phyloP scores from a whole-genome alignment of 37 sponge, comb jelly and placozoan genomes.

The Theonella swinhoei region DNA sequence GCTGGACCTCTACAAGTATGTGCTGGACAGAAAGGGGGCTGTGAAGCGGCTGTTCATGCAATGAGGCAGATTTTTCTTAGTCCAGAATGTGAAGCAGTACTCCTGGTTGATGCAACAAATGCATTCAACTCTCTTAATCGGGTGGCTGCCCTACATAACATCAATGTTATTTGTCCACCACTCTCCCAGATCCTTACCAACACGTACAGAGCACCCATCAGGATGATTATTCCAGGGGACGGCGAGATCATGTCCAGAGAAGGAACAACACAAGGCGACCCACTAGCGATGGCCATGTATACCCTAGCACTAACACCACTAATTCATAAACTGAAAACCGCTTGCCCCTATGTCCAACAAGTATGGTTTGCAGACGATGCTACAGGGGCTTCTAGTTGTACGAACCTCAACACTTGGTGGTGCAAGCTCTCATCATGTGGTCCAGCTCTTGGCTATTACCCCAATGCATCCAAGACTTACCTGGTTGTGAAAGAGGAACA shows the following conservation, averaged over 20 bases:
- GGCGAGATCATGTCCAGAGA: background rate
- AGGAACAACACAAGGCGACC: too few species aligned
- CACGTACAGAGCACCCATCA: too few species aligned
- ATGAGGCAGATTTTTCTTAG: slow-evolving; percentile 43
- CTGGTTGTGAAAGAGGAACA: slow-evolving; percentile 29
- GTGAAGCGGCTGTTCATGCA: slow-evolving; percentile 64
- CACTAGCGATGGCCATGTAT: slow-evolving; percentile 26
- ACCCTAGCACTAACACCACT: slow-evolving; percentile 1
- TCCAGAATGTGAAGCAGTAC: too few species aligned
- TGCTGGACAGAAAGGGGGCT: slow-evolving; percentile 68
- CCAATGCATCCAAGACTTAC: slow-evolving; percentile 26
- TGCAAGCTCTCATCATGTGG: background rate
- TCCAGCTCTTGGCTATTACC: slow-evolving; percentile 23
- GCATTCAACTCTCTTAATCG: too few species aligned
- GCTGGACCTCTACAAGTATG: slow-evolving; percentile 71
- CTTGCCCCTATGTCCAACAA: slow-evolving; percentile 1
- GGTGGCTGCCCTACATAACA: too few species aligned
- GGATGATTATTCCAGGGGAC: background rate
- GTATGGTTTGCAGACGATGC: slow-evolving; percentile 49
- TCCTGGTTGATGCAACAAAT: too few species aligned
- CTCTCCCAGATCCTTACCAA: too few species aligned
- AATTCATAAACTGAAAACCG: background rate
- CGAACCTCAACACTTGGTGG: slow-evolving; percentile 2
- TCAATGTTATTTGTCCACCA: too few species aligned
- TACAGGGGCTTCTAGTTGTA: background rate